phyloP scores from a whole-genome alignment of 2,113 vertebrate species.

The Hemiscyllium ocellatum region DNA sequence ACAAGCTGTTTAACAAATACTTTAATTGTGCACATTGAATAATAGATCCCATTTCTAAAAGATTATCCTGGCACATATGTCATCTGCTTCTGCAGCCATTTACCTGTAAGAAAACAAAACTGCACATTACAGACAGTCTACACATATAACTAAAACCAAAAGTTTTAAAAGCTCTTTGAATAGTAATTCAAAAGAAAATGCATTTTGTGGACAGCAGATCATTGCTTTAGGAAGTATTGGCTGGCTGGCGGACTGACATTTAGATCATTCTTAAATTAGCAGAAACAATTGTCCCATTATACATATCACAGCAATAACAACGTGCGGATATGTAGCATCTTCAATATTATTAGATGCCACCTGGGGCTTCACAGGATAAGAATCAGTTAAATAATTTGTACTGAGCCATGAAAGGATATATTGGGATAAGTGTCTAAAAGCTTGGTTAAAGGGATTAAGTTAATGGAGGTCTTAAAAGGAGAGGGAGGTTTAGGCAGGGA shows the following conservation, averaged over 20 bases:
- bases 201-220: neutral
- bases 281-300: neutral
- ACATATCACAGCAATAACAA: neutral
- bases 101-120: slow-evolving; percentile 3
- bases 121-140: neutral
- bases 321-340: neutral
- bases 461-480: neutral
- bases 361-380: neutral
- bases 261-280: neutral
- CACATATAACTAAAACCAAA: neutral
- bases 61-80: neutral
- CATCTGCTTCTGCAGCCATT: neutral
- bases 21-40: neutral
- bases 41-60: neutral
- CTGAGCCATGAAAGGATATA: neutral
- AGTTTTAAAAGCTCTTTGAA: neutral
- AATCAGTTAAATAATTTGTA: neutral
- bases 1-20: neutral
- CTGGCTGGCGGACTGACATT: neutral
- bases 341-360: neutral
- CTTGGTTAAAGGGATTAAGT: neutral
- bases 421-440: neutral
- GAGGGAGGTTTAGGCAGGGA: neutral
- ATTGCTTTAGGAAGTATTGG: neutral
- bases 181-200: neutral